Conservation (phyloP, 2,888 invertebrate genomes). For the Erannis defoliaria region DNA sequence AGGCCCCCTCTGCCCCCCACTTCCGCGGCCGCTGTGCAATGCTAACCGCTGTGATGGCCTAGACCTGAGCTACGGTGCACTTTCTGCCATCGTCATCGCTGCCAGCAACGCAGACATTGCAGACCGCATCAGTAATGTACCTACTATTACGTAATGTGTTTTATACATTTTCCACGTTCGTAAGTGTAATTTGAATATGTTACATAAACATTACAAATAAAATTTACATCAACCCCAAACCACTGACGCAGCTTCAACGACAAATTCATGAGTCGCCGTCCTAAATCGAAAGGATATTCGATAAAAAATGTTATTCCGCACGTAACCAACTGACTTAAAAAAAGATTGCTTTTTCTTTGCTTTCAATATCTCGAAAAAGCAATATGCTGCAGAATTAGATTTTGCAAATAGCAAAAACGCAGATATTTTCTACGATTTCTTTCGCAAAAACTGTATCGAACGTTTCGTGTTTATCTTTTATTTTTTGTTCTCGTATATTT, state of each 20-base stretch:
- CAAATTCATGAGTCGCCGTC: slow-evolving; percentile 35
- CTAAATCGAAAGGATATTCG: slow-evolving; percentile 39
- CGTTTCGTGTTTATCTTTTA: slow-evolving; percentile 9
- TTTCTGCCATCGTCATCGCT: no score
- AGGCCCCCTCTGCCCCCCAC: no score
- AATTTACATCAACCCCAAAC: slow-evolving; percentile 25
- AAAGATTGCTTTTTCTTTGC: slow-evolving; percentile 42
- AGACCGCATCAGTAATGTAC: no score
- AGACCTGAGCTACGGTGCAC: no score
- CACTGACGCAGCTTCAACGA: slow-evolving; percentile 29
- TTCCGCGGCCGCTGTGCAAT: no score
- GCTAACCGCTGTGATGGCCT: no score
- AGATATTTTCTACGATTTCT: slow-evolving; percentile 26
- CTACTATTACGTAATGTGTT: not conserved
- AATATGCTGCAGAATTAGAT: slow-evolving; percentile 40
- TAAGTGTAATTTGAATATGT: not conserved
- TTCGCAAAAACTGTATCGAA: slow-evolving; percentile 4
- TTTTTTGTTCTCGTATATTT: slow-evolving; percentile 8
- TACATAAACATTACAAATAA: slow-evolving; percentile 11
- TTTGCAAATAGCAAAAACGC: slow-evolving; percentile 36
- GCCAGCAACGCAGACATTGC: no score
- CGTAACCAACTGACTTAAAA: slow-evolving; percentile 39
- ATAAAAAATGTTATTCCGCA: slow-evolving; percentile 43
- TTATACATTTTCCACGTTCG: not conserved
- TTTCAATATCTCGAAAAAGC: slow-evolving; percentile 33